Evolutionary conservation across 1,140 invertebrate species (phyloP), one percentile per base, ranked within the genome.

Genomic region (Tetragonula clypearis): DNA sequence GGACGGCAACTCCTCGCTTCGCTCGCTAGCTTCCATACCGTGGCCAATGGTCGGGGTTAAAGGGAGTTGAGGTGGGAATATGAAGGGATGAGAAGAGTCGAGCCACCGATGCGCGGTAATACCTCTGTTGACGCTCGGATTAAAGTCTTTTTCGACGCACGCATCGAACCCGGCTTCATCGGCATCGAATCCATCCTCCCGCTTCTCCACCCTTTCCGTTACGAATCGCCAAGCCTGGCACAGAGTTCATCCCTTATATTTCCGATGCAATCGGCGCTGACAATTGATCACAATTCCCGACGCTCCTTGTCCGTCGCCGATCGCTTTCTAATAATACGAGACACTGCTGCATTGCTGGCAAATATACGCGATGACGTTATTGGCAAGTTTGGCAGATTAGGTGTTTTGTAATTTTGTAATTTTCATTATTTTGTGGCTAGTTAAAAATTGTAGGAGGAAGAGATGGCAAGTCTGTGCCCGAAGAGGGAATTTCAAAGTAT

Each of bases 1-100:
- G 93, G 92, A 93, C 92, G 92, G 92, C 92, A 94, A 94, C 93
- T 94, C 92, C 92, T 93, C 92, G 92, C 91, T 92, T 93, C 88
- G 91, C 89, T 92, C 87, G 89, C 90, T 88, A 85, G 88, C 79
- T 82, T 90, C 86, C 81, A 90, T 86, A 85, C 82, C 82, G 87
- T 87, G 58, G 87, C 83, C 85, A 83, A 87, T 89, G 86, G 87
- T 87, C 75, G 90, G 86, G 90, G 90, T 89, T 91, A 90, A 91
- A 91, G 90, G 89, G 90, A 90, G 90, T 77, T 80, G 86, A 90
- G 84, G 89, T 88, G 88, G 88, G 85, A 90, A 89, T 86, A 88
- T 78, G 86, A 89, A 82, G 88, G 88, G 86, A 87, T 84, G 86
- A 84, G 73, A 84, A 78, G 85, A 79, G 65, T 78, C 79, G 83